Evolutionary conservation across 2,797 vertebrate genomes (phyloP).

Genomic region (Manis javanica): DNA sequence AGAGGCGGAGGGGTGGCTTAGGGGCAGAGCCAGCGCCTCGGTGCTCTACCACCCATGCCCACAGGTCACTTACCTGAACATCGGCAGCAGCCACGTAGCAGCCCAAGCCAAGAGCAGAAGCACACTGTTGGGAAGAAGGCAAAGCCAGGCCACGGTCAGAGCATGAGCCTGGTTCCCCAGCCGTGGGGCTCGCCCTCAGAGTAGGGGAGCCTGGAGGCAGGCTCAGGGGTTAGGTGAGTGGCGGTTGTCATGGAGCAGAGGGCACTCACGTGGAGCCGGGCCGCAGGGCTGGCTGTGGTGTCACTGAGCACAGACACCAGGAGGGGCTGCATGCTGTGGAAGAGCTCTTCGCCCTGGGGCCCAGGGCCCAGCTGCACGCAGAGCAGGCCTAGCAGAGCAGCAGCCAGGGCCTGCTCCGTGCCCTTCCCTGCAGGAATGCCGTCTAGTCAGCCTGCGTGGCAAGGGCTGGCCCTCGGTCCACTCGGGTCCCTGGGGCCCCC

Average conservation of each 20-base stretch:
- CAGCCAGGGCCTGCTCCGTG: conserved; percentile 94
- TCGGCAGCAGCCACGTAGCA: conserved; percentile 95
- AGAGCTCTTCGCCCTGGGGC: conserved; percentile 92
- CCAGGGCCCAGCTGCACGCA: conserved; percentile 95
- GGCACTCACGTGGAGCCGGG: conserved; percentile 94
- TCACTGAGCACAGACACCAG: conserved; percentile 92
- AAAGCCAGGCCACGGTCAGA: neutral
- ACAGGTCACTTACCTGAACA: conserved; percentile 89
- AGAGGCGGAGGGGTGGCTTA: neutral
- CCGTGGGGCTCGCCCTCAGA: neutral
- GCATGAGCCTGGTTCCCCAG: neutral
- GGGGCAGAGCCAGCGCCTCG: neutral
- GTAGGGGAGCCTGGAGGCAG: neutral
- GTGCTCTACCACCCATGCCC: too few species aligned
- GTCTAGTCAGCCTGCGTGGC: neutral
- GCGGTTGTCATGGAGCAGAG: fast-evolving
- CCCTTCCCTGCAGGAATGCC: conserved; percentile 89
- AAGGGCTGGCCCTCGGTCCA: neutral
- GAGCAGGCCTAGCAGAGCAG: conserved; percentile 91
- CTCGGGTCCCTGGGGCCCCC: neutral
- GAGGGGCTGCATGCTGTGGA: conserved; percentile 91
- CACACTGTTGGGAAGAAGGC: conserved; percentile 89
- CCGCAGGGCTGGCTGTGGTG: conserved; percentile 87
- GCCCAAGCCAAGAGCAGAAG: conserved; percentile 94
- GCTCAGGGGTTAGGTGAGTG: neutral